Base-by-base conservation (phyloP, 2,797 vertebrate genomes). In the Mallotus villosus region DNA sequence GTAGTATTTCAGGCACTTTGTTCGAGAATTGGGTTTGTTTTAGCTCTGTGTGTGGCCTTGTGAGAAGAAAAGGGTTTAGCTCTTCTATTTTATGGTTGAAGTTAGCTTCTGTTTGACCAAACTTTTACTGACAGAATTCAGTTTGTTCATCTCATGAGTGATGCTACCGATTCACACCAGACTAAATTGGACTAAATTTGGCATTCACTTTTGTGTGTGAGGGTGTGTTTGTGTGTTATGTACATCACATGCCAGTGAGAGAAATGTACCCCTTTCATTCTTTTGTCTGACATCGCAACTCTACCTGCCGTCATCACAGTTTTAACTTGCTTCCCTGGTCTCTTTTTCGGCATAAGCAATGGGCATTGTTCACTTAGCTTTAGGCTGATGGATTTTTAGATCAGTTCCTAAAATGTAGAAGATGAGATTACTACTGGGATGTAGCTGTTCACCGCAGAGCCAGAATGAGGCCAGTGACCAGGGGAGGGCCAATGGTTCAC, bases 391-490 rank as follows among this genome's bases (percentile, higher is more conserved):
- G 16, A 55, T 55, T 55, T 55, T 55, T 55, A 55, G 51, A 55
- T 55, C 51, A 4, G 19, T n/a, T 17, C 51, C 51, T 17, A 55
- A n/a, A n/a, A 55, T 55, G 51, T 55, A 19, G 51, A n/a, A n/a
- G 51, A 55, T 4, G 51, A 55, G 17, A 55, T 17, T 55, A 3
- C 16, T 82, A 32, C 9, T 67, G 82, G 84, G 82, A 84, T 67
- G 59, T 22, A 37, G 29, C 1, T 71, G 34, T 8, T 41, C 70
- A 69, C 72, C 86, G 82, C 85, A 82, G 82, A 78, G 68, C 71
- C 32, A 86, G 81, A 93, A 91, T 86, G 85, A 91, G 90, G 91
- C 74, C 90, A 89, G 81, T 88, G 86, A 87, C 82, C 88, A 89
- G 72, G 80, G 86, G 89, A 86, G 85, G 83, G 83, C 77, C 81